Conservation (phyloP, 2,888 invertebrate species). For the Protonemura montana region DNA sequence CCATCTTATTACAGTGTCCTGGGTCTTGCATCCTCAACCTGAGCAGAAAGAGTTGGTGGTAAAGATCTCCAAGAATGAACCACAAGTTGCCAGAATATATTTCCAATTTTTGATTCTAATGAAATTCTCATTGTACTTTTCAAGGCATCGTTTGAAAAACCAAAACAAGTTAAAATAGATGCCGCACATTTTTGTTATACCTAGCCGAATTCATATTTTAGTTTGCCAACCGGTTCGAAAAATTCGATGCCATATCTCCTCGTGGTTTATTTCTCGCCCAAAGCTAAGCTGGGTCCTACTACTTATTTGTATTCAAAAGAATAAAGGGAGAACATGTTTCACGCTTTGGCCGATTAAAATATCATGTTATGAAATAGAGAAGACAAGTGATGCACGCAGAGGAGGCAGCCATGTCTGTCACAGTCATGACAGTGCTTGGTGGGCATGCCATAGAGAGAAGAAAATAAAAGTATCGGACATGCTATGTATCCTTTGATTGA, state of each 20-base stretch:
- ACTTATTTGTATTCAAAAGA: background rate
- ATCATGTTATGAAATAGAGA: background rate
- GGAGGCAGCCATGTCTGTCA: too few species aligned
- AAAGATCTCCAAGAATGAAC: background rate
- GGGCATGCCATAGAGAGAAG: too few species aligned
- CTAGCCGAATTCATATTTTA: background rate
- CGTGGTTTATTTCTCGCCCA: background rate
- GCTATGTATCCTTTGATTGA: too few species aligned
- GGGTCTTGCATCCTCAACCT: constrained; percentile 4
- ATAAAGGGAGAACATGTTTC: constrained; percentile 12
- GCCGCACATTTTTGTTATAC: background rate
- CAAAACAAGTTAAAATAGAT: background rate
- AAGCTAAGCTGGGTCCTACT: background rate
- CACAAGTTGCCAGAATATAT: background rate
- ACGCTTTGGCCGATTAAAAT: background rate
- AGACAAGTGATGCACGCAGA: background rate
- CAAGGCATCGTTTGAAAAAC: background rate
- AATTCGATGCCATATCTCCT: background rate
- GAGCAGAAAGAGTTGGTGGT: background rate
- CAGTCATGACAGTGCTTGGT: too few species aligned
- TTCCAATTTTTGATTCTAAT: background rate
- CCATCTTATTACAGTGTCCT: background rate
- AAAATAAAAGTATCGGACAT: too few species aligned
- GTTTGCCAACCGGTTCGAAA: background rate
- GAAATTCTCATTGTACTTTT: background rate